Conservation (phyloP, 2,888 invertebrate genomes). For the Chaetogeoica ovagalla region DNA sequence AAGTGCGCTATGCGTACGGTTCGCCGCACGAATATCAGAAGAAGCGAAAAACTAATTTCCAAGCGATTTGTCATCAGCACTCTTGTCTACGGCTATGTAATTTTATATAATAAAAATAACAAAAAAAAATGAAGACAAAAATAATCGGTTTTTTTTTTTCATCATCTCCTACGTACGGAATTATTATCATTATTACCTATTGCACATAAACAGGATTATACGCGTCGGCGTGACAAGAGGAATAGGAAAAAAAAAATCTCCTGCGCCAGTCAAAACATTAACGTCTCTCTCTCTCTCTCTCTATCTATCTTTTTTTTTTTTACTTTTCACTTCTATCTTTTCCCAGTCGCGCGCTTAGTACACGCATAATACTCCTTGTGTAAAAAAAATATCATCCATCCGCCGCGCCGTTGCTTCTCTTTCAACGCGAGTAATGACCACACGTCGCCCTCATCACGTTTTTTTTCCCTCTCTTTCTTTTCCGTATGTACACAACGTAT, state of each 20-base stretch:
- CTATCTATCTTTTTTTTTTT: neutral
- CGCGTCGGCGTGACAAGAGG: slow-evolving; percentile 32
- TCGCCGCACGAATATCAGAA: slow-evolving; percentile 22
- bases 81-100: slow-evolving; percentile 42
- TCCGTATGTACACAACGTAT: neutral
- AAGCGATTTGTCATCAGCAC: slow-evolving; percentile 44
- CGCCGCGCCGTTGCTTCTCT: slow-evolving; percentile 36
- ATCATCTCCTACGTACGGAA: slow-evolving; percentile 25
- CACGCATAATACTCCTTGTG: neutral
- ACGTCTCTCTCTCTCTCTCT: slow-evolving; percentile 31
- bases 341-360: too few species aligned
- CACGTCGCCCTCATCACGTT: slow-evolving; percentile 33
- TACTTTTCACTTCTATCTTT: too few species aligned
- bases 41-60: slow-evolving; percentile 20
- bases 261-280: slow-evolving; percentile 41
- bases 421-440: slow-evolving; percentile 40
- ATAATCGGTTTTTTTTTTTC: slow-evolving; percentile 21
- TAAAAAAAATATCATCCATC: slow-evolving; percentile 20
- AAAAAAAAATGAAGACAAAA: too few species aligned
- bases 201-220: slow-evolving; percentile 38
- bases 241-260: slow-evolving; percentile 10
- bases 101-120: slow-evolving; percentile 50
- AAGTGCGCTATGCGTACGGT: neutral
- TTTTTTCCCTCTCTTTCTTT: neutral
- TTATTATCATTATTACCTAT: slow-evolving; percentile 41